Percentiles rank a stretch among this genome's conserved stretches.
Conservation (phyloP, 2,113 vertebrate species). For the Epinephelus moara region DNA sequence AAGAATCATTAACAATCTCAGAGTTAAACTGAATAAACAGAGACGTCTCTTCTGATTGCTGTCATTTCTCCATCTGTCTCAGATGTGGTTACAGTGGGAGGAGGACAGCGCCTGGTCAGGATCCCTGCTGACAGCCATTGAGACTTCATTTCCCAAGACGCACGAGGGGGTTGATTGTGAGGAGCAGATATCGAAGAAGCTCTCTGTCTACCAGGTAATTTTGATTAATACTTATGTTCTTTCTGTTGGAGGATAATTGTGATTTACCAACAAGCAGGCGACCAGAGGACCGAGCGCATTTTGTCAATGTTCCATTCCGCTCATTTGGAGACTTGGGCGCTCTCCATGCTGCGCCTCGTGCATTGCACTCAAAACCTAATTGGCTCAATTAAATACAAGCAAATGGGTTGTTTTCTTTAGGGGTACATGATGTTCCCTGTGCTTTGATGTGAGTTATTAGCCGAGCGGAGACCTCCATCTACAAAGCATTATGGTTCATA, state of each 20-base stretch:
- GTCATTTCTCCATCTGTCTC: conserved; percentile 6
- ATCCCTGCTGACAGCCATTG: conserved; percentile 83
- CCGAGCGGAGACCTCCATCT: conserved; percentile 8
- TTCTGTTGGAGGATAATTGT: not conserved
- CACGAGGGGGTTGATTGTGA: conserved; percentile 86
- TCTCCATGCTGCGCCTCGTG: conserved; percentile 21
- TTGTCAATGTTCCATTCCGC: conserved; percentile 19
- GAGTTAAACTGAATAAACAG: no score
- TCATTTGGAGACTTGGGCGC: conserved; percentile 28
- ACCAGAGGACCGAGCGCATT: not conserved
- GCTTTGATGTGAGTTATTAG: conserved; percentile 47
- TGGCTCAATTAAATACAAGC: conserved; percentile 48
- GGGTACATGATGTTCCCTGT: conserved; percentile 58
- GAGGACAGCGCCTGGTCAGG: conserved; percentile 79
- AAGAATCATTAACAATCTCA: not conserved
- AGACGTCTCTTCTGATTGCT: not conserved
- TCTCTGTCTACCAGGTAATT: conserved; percentile 86
- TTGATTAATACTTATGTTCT: conserved; percentile 10
- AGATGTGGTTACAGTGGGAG: conserved; percentile 92
- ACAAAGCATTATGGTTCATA: conserved; percentile 32
- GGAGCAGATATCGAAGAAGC: conserved; percentile 83
- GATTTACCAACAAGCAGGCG: conserved; percentile 14
- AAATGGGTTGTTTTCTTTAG: conserved; percentile 51
- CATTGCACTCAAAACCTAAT: conserved; percentile 61
- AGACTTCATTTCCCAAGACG: conserved; percentile 82